These are phyloP conservation scores for Zootoca vivipara DNA, from an alignment of 2,113 vertebrate genomes.

Conservation along the genomic window DNA sequence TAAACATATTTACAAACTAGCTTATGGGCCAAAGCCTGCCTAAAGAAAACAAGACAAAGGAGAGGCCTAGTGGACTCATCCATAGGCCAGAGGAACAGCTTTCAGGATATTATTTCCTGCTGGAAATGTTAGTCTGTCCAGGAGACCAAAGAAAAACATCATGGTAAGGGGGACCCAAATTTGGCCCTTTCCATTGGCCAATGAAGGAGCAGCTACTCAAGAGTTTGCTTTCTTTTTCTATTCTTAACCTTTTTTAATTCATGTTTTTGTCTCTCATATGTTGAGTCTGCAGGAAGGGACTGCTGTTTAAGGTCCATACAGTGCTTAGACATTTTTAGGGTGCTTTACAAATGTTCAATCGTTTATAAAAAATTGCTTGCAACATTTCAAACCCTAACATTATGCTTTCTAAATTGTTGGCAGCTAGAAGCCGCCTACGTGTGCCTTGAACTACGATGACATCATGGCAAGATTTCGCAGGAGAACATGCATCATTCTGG, in stretches of 20 bases:
- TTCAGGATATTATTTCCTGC: no score
- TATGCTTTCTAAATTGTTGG: conserved; percentile 64
- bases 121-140: no score
- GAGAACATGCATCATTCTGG: conserved; percentile 85
- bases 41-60: no score
- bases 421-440: conserved; percentile 52
- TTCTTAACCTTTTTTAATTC: background rate
- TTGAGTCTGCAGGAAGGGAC: background rate
- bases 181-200: no score
- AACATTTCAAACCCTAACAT: background rate
- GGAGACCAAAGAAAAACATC: no score
- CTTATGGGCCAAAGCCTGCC: no score
- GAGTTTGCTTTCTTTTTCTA: background rate
- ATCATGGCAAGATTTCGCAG: conserved; percentile 93
- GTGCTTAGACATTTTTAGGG: background rate
- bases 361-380: background rate
- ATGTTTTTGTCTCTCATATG: background rate
- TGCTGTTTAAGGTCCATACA: background rate
- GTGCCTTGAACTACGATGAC: conserved; percentile 76
- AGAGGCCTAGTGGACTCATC: no score
- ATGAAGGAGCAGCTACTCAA: background rate
- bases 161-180: no score
- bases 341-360: background rate
- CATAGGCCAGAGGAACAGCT: no score
- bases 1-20: no score